Base-by-base conservation (phyloP, 1,140 invertebrate species). In the Galendromus occidentalis region DNA sequence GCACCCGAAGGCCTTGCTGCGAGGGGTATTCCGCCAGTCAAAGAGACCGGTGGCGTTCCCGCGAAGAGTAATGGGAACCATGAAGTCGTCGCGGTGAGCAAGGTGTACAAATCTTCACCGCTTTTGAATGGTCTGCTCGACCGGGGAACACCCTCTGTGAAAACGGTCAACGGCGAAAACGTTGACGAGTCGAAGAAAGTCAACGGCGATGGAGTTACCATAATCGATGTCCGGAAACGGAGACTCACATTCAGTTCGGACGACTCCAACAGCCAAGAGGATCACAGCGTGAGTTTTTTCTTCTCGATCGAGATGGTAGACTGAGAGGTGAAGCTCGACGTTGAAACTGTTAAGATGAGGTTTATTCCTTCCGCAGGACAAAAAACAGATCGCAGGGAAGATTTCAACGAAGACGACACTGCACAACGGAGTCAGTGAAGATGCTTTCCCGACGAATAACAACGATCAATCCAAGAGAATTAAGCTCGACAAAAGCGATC, bases 51-150 rank as follows among this genome's bases (percentile, higher is more conserved):
- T 14, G 45, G 45, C 6, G 51, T 59, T 66, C 20, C 20, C 45
- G 66, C 1, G 71, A 59, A 59, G 51, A 25, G 25, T 25, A 59
- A 59, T 9, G 51, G 51, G 12, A 59, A 59, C 20, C 66, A 68
- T 28, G 66, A 64, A 45, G 66, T 47, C 22, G 47, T 64, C 45
- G 66, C 41, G 1, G 33, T 14, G 14, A 14, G 14, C 17, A 68
- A 67, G 64, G 51, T 68, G 1, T 68, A 22, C 41, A 69, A 69
- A 42, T 66, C 64, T 42, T 70, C 71, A 9, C 71, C 71, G 12
- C 64, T 72, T 44, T 66, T 72, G 41, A 72, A 72, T 65, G 71
- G 71, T 17, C 59, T 72, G 17, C 59, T 72, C 33, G 71, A 71
- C 65, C 69, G 70, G 67, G 70, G 68, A 25, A 59, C 51, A 14